Evolutionary conservation across 2,888 invertebrate species (phyloP), one percentile per base, ranked within the genome.

Genomic region (Eupeodes luniger): DNA sequence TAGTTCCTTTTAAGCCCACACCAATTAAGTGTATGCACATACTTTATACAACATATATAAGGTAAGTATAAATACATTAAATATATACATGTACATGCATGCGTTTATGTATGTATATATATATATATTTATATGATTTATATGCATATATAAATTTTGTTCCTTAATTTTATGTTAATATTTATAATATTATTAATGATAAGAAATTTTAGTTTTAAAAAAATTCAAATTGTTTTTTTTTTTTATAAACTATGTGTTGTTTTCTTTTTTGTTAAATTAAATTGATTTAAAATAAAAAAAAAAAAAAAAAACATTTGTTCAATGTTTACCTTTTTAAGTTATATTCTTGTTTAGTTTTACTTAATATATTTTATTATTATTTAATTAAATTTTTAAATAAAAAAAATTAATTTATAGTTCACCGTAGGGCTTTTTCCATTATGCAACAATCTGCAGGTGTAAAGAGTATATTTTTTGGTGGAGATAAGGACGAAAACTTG

Each of bases 391-490:
- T 74, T 89, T 66, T 82, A 85, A 89, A 80, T 83, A 83, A 83
- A 89, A 85, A 85, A 83, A 78, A 82, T 81, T 70, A 80, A 79
- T 85, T 64, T 88, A 75, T 83, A 89, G 89, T 89, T 89, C 89
- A 89, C 89, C 89, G 85, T 83, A 79, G 47, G 55, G 59, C 47
- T 36, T 72, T 49, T 57, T 59, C 53, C 51, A 61, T 49, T 62
- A 79, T 82, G 47, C 27, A 9, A 51, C 55, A 86, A 83, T 83
- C 70, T 75, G 70, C 78, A 74, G 75, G 74, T 82, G 83, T 49
- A 74, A 61, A 67, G 34, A 72, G 64, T 66, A 16, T 19, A 40
- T 44, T 61, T 74, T n/a, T 40, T 59, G 59, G 36, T 79, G 62
- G 47, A 44, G 53, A n/a, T 40, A 53, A 88, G 88, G 85, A 85